These are phyloP conservation scores for Schlechtendalia chinensis DNA, from an alignment of 1,140 invertebrate species.

Conservation along the genomic window DNA sequence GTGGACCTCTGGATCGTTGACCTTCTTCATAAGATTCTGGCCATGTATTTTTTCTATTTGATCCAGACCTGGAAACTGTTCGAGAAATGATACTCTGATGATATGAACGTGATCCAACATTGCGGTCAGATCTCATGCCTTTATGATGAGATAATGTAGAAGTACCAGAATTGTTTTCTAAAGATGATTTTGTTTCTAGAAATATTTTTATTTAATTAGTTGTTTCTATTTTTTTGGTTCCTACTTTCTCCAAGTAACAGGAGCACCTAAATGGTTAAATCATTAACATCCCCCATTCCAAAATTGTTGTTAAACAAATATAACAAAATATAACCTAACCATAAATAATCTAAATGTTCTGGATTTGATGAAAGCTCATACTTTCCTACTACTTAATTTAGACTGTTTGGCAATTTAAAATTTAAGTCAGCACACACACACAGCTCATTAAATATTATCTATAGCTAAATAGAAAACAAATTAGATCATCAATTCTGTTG, in stretches of 20 bases:
- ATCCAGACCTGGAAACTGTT: slow-evolving; percentile 46
- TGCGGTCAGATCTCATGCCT: slow-evolving; percentile 38
- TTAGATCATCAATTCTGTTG: background rate
- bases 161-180: slow-evolving; percentile 46
- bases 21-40: slow-evolving; percentile 38
- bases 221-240: slow-evolving; percentile 10
- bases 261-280: slow-evolving; percentile 8
- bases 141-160: slow-evolving; percentile 45
- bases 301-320: slow-evolving; percentile 8
- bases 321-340: background rate
- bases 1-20: slow-evolving; percentile 39
- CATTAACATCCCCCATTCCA: background rate
- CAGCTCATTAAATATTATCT: background rate
- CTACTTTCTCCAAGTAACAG: slow-evolving; percentile 42
- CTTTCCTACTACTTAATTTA: background rate
- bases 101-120: slow-evolving; percentile 41
- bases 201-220: slow-evolving; percentile 44
- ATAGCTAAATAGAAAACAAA: background rate
- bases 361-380: background rate
- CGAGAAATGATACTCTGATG: slow-evolving; percentile 48
- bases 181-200: slow-evolving; percentile 46
- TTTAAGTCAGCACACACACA: too few relatives aligned
- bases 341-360: slow-evolving; percentile 10
- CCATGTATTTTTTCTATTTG: slow-evolving; percentile 46
- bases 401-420: background rate